A percentile compares a stretch with the other conserved stretches of the same genome.
Conservation (phyloP, 2,888 invertebrate species). For the Pollenia angustigena region DNA sequence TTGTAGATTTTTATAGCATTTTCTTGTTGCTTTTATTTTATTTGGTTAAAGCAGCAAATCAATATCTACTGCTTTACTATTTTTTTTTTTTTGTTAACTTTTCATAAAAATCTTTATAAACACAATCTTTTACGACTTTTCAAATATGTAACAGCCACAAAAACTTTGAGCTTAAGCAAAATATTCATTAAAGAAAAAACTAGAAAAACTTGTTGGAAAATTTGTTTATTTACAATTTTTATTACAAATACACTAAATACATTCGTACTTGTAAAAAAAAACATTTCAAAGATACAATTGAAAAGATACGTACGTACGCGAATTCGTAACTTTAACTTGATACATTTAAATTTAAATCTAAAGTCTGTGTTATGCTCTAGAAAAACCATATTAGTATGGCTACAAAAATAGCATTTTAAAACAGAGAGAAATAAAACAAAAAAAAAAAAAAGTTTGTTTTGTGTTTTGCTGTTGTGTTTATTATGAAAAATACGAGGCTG, state of each 20-base stretch:
- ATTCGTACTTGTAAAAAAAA: constrained; percentile 25
- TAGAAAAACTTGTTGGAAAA: constrained; percentile 73
- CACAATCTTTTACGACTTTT: constrained; percentile 60
- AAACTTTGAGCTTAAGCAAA: constrained; percentile 33
- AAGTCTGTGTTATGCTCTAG: constrained; percentile 70
- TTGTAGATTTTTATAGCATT: constrained; percentile 28
- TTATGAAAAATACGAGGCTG: constrained; percentile 51
- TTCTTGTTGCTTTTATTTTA: constrained; percentile 42
- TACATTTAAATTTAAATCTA: constrained; percentile 51
- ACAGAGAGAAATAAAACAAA: constrained; percentile 1
- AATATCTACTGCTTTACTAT: constrained; percentile 37
- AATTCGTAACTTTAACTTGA: constrained; percentile 23
- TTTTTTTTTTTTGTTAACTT: constrained; percentile 29
- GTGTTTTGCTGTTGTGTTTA: neutral
- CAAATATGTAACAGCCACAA: constrained; percentile 25
- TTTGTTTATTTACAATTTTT: constrained; percentile 74
- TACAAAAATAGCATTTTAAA: constrained; percentile 20
- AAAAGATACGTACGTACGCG: neutral
- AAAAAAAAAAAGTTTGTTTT: constrained; percentile 48
- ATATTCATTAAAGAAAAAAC: constrained; percentile 47
- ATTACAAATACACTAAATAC: constrained; percentile 61
- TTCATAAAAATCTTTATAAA: constrained; percentile 34
- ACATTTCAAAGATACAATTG: constrained; percentile 31
- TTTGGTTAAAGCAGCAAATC: neutral
- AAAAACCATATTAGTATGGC: constrained; percentile 58